These are phyloP conservation scores for Drosophila oshimai DNA, from an alignment of 1,140 invertebrate genomes.

Conservation along the genomic window DNA sequence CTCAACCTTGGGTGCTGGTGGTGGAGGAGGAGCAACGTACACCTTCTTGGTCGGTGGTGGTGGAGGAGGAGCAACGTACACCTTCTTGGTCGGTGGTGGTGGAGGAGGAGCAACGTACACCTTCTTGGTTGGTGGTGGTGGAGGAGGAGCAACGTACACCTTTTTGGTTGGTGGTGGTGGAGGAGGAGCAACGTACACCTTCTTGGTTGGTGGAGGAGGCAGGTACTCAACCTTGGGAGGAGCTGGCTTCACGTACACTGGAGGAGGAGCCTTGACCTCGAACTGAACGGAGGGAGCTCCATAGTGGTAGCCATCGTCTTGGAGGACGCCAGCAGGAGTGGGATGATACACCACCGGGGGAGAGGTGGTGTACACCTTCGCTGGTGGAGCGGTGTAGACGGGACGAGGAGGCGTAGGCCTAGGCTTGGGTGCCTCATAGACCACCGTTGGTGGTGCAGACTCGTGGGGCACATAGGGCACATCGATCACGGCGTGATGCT, in stretches of 20 bases:
- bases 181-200: slow-evolving; percentile 4
- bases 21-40: slow-evolving; percentile 18
- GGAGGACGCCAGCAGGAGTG: slow-evolving; percentile 37
- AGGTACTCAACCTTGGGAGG: slow-evolving; percentile 23
- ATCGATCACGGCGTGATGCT: slow-evolving; percentile 61
- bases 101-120: slow-evolving; percentile 12
- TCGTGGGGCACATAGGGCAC: slow-evolving; percentile 48
- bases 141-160: slow-evolving; percentile 10
- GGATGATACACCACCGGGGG: slow-evolving; percentile 5
- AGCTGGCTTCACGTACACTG: slow-evolving; percentile 5
- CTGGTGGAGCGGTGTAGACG: slow-evolving; percentile 17
- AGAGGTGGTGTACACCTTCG: too few relatives aligned
- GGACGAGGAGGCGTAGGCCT: slow-evolving; percentile 38
- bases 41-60: slow-evolving; percentile 17
- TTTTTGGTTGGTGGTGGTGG: slow-evolving; percentile 25
- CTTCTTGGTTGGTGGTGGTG: slow-evolving; percentile 24
- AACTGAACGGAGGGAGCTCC: not conserved
- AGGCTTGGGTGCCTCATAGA: slow-evolving; percentile 42
- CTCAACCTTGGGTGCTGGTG: slow-evolving; percentile 20
- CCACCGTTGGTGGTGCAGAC: slow-evolving; percentile 27
- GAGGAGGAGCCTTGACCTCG: not conserved
- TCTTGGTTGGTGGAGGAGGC: slow-evolving; percentile 17
- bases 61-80: slow-evolving; percentile 17
- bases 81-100: slow-evolving; percentile 16
- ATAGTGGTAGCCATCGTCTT: slow-evolving; percentile 60